Base-by-base conservation (phyloP, 2,888 invertebrate genomes). In the Schrankia costaestrigalis region DNA sequence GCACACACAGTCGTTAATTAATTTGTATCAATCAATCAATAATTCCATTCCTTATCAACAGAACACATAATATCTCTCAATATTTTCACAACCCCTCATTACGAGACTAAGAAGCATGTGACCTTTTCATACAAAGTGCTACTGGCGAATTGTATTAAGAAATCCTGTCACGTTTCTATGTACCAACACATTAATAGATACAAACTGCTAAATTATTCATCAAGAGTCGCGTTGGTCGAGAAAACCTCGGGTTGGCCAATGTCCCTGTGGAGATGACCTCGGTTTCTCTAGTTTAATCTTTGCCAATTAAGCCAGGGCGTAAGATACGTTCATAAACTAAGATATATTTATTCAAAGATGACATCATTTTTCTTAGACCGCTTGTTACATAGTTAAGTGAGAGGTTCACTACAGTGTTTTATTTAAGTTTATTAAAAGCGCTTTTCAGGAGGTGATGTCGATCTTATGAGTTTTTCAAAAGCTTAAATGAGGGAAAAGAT, bases 171-270 rank as follows among this genome's bases (percentile, higher is more conserved):
- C 63, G 63, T 58, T 22, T 40, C 31, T 35, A 44, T 48, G 41
- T 47, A 49, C 55, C 38, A 38, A 46, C 50, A 43, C 53, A 53
- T 53, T 51, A 53, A 58, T 57, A 61, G 59, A 59, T 56, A 58
- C 46, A 52, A 41, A 50, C 45, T 51, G 34, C 49, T 59, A 51
- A 64, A 66, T 66, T 53, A 66, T 66, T 66, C 64, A 66, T 57
- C 53, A 54, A 31, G 40, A 41, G 55, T 55, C 36, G 39, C 46
- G 31, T 38, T 33, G 44, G 28, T 31, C 27, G 30, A 46, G 45
- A 45, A 58, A 57, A 54, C 56, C 51, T 48, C 48, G 36, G 44
- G 52, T 31, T 26, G 31, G 37, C 23, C 35, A 41, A 35, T 42
- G 48, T 47, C 43, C 46, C 46, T 33, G 33, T 15, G 55, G 61